phyloP scores from a whole-genome alignment of 2,113 vertebrate genomes.

The Hippocampus mohnikei region DNA sequence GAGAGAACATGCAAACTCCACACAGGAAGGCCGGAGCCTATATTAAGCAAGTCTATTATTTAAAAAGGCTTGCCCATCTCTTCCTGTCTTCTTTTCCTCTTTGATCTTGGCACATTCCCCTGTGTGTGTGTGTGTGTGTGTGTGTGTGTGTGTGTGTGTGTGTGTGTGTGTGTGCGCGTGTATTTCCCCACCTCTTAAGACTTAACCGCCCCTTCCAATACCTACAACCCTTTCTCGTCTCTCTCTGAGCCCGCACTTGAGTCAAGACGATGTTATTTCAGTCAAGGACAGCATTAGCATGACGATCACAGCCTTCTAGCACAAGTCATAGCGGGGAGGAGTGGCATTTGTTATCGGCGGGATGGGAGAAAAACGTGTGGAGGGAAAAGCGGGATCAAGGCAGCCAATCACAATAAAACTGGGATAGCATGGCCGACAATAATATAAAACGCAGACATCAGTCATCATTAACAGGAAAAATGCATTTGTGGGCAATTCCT shows the following conservation, averaged over 20 bases:
- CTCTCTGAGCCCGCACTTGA: slow-evolving; percentile 8
- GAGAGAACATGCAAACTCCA: too few species aligned
- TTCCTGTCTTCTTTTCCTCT: slow-evolving; percentile 46
- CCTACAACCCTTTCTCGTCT: slow-evolving; percentile 3
- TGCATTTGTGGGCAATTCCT: background rate
- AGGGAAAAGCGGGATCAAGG: slow-evolving; percentile 8
- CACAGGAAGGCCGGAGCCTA: too few species aligned
- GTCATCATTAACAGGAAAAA: slow-evolving; percentile 15
- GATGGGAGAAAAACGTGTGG: slow-evolving; percentile 13
- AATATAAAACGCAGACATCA: slow-evolving; percentile 19
- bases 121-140: background rate
- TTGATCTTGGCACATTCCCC: slow-evolving; percentile 43
- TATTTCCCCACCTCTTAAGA: slow-evolving; percentile 37
- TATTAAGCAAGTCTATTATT: too few species aligned
- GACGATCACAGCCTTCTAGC: slow-evolving; percentile 59
- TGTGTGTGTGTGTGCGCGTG: background rate
- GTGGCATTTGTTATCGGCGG: slow-evolving; percentile 17
- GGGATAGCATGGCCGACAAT: background rate
- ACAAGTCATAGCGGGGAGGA: slow-evolving; percentile 36
- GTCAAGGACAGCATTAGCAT: slow-evolving; percentile 68
- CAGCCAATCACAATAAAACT: slow-evolving; percentile 3
- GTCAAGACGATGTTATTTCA: slow-evolving; percentile 47
- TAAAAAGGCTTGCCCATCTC: slow-evolving; percentile 43
- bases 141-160: too few species aligned
- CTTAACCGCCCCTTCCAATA: slow-evolving; percentile 37